Evolutionary conservation across 2,888 invertebrate genomes (phyloP), one percentile per base, ranked within the genome.

Genomic region (Pyralis farinalis): DNA sequence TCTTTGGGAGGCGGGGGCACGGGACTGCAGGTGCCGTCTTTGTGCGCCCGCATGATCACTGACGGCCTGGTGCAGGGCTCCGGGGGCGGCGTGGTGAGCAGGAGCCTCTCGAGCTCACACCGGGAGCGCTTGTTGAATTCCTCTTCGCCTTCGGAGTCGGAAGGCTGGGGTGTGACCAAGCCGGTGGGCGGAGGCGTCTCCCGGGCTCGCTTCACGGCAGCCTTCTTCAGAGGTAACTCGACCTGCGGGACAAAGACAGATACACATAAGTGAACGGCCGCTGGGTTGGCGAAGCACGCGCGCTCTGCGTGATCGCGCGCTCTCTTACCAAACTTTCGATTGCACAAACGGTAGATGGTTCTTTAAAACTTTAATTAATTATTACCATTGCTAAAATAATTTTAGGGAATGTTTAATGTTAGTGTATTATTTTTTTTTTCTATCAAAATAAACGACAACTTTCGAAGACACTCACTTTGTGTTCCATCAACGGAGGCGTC

Each of bases 41-140:
- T 94, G 72, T 94, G 94, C 5, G 95, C 96, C 54, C 92, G 92
- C 95, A 96, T 96, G 55, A 97, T 97, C 51, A 97, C 97, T 7
- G 96, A 96, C 21, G 93, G 73, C 61, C 90, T 47, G 76, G 81
- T 42, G 80, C 90, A 63, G 44, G 78, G 77, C 69, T 85, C 90
- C 5, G 91, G 91, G 11, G 92, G 92, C 32, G 92, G 92, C 46
- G 91, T 90, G 52, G 88, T 82, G 47, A 91, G 75, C 42, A 91
- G 76, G 51, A 89, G 71, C 44, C 90, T 78, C 49, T 90, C 90
- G 57, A 92, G 75, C 67, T 92, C 92, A 58, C 90, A 83, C 39
- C 80, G 79, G 25, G 80, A 70, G 37, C 77, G 70, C 56, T 81
- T 90, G 79, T 61, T 71, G 66, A 58, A 78, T 54, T 73, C 91